phyloP scores from a whole-genome alignment of 2,888 invertebrate species.

The Drosophila gaucha region DNA sequence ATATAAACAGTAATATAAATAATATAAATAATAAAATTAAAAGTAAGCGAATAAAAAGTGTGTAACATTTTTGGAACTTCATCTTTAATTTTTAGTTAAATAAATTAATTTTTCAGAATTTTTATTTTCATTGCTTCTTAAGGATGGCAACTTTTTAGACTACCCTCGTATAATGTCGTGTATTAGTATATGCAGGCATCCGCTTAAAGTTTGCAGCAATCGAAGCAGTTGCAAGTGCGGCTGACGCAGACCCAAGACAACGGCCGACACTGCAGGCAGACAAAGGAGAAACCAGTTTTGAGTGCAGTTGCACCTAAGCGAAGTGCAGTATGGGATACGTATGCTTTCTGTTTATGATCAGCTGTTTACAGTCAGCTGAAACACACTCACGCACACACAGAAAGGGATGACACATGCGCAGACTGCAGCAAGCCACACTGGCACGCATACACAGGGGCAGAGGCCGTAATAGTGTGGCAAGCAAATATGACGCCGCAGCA shows the following conservation, averaged over 20 bases:
- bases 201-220: not conserved
- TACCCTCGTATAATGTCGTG: not conserved
- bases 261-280: not conserved
- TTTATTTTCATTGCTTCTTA: too few species aligned
- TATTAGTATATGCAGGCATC: not conserved
- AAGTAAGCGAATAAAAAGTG: not conserved
- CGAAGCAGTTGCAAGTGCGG: not conserved
- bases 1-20: too few species aligned
- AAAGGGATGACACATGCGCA: constrained; percentile 37
- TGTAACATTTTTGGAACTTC: not conserved
- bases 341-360: constrained; percentile 58
- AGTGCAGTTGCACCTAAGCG: constrained; percentile 42
- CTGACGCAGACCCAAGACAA: not conserved
- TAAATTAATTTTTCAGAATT: too few species aligned
- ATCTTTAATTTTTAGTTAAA: not conserved
- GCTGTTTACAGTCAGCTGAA: constrained; percentile 61
- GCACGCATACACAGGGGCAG: constrained; percentile 7
- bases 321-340: constrained; percentile 35
- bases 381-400: constrained; percentile 1
- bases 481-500: constrained; percentile 14
- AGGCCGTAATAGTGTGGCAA: constrained; percentile 35
- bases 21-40: too few species aligned
- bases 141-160: not conserved
- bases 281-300: constrained; percentile 19
- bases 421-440: constrained; percentile 2